phyloP scores from a whole-genome alignment of 2,113 vertebrate species.

The Chaetodon auriga region DNA sequence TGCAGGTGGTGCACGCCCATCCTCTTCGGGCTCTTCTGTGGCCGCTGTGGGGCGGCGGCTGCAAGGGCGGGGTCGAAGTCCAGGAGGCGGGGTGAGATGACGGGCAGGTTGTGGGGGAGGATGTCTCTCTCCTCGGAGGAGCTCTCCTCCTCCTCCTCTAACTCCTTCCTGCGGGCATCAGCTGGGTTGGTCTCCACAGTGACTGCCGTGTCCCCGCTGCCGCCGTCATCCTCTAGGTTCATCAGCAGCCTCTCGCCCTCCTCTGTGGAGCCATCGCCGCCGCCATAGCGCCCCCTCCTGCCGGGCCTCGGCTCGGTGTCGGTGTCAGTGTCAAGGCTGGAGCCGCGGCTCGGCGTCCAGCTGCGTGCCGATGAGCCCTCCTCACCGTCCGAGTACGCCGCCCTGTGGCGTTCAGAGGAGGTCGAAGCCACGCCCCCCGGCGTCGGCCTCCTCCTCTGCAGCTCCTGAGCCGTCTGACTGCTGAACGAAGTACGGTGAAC shows the following conservation, averaged over 20 bases:
- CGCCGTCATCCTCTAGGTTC: conserved; percentile 68
- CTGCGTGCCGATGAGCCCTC: conserved; percentile 86
- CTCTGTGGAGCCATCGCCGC: conserved; percentile 69
- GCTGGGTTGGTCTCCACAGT: conserved; percentile 62
- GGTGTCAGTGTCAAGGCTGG: conserved; percentile 88
- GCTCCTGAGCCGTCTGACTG: conserved; percentile 86
- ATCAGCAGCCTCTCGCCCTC: conserved; percentile 84
- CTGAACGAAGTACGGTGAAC: conserved; percentile 90
- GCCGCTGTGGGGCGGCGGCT: conserved; percentile 74
- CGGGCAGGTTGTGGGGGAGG: conserved; percentile 81
- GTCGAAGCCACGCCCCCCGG: conserved; percentile 41
- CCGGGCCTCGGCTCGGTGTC: conserved; percentile 77
- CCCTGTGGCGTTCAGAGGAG: conserved; percentile 26
- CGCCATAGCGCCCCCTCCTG: conserved; percentile 81
- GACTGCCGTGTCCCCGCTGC: conserved; percentile 67
- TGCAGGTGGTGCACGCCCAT: conserved; percentile 98
- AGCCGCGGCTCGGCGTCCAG: conserved; percentile 89
- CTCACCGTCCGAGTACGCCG: conserved; percentile 86
- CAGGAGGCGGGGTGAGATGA: conserved; percentile 72
- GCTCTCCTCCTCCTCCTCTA: conserved; percentile 77
- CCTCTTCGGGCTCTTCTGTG: conserved; percentile 93
- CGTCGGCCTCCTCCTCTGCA: conserved; percentile 82
- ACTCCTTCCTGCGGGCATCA: conserved; percentile 71
- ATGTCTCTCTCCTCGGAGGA: conserved; percentile 85
- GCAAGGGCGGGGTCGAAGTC: conserved; percentile 72